phyloP scores from a whole-genome alignment of 2,888 invertebrate genomes.

The Dascillus cervinus region DNA sequence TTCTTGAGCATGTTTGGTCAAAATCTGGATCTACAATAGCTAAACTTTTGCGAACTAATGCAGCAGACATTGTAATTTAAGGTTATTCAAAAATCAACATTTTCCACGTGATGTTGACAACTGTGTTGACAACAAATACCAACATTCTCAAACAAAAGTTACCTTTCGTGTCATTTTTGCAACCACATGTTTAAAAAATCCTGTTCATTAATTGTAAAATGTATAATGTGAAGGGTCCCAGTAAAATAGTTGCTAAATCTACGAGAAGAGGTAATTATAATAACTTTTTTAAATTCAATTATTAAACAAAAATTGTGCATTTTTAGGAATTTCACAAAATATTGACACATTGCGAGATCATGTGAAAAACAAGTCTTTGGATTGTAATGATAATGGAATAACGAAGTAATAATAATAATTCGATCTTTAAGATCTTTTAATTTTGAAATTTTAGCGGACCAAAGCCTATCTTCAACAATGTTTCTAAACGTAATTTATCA shows the following conservation, averaged over 20 bases:
- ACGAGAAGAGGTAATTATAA: constrained; percentile 53
- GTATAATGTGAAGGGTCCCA: constrained; percentile 85
- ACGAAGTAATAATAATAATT: constrained; percentile 47
- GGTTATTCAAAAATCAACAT: too few relatives aligned
- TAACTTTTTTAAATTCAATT: too few relatives aligned
- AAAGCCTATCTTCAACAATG: constrained; percentile 73
- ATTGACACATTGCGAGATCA: constrained; percentile 71
- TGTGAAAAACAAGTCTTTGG: constrained; percentile 58
- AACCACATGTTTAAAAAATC: constrained; percentile 1
- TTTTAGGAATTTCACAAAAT: constrained; percentile 71
- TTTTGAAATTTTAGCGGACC: constrained; percentile 56
- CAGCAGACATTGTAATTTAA: constrained; percentile 34
- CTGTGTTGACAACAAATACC: too few relatives aligned
- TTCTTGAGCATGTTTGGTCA: constrained; percentile 11
- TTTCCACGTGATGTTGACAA: too few relatives aligned
- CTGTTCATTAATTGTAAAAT: too few relatives aligned
- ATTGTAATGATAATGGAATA: constrained; percentile 59
- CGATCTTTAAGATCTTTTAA: constrained; percentile 8
- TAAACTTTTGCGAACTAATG: constrained; percentile 34
- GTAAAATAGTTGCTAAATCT: constrained; percentile 82
- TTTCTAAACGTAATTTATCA: constrained; percentile 23
- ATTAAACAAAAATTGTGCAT: too few relatives aligned
- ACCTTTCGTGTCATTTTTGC: too few relatives aligned
- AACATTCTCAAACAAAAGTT: too few relatives aligned
- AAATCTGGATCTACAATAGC: constrained; percentile 31